Evolutionary conservation across 2,888 invertebrate species (phyloP), one percentile per base, ranked within the genome.

Genomic region (Zaprionus obscuricornis): DNA sequence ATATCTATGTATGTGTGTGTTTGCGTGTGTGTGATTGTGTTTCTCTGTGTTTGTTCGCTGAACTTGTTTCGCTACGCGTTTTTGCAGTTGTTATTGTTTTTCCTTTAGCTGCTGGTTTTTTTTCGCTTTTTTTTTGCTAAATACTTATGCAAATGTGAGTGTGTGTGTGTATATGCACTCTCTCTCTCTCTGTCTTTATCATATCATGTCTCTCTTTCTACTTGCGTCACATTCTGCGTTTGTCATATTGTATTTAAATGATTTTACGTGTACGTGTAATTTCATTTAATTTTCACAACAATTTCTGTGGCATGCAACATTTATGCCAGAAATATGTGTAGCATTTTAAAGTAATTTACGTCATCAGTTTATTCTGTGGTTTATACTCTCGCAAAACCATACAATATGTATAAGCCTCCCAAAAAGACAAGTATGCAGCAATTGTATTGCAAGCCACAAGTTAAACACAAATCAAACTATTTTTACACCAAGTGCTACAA

Each of bases 241-340:
- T 70, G 79, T 78, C 78, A 79, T 67, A 66, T 52, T 54, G 56
- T 56, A 52, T 65, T 68, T 68, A 68, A 81, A 71, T 68, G 71
- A 63, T 81, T 77, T 63, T 13, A 56, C 77, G 66, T 81, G 74
- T 67, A 39, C 57, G n/a, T n/a, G 60, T 59, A 64, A 78, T 78
- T 74, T 74, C 64, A 82, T 79, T 79, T 64, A 63, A 82, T 79
- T 68, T 70, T 47, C 47, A 59, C 57, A 66, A 66, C 22, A 65
- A 81, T 72, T 65, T 62, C 46, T 65, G 45, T 62, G 70, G 70
- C 51, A 73, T 74, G 51, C 64, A 31, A 45, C 45, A 75, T 72
- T 79, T 70, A 76, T 78, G 74, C 76, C 78, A 65, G 57, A 78
- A 85, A 74, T 82, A 85, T 85, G 57, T 71, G 46, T 40, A 69